Conservation (phyloP, 2,888 invertebrate genomes). For the Capitulum mitella region DNA sequence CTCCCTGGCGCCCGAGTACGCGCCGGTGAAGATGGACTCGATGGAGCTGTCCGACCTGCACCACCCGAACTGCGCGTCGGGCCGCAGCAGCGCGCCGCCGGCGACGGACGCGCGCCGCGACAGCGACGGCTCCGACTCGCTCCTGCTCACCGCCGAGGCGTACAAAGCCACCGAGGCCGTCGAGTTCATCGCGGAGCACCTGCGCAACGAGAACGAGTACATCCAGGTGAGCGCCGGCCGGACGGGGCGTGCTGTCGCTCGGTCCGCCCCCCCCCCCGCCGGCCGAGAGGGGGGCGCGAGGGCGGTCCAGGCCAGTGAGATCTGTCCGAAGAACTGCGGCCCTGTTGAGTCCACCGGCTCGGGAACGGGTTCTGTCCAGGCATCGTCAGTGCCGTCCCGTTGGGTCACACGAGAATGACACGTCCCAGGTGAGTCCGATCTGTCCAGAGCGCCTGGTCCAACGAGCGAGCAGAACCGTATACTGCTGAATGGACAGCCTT, state of each 20-base stretch:
- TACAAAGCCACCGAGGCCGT: conserved; percentile 71
- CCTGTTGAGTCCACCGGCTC: neutral
- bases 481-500: too few species aligned
- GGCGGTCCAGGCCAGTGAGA: too few species aligned
- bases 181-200: conserved; percentile 95
- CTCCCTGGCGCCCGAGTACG: conserved; percentile 61
- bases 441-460: too few species aligned
- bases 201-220: conserved; percentile 95
- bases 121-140: conserved; percentile 84
- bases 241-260: neutral
- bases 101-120: conserved; percentile 67
- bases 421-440: too few species aligned
- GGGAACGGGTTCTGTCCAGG: neutral
- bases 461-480: too few species aligned
- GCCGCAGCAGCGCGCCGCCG: conserved; percentile 50
- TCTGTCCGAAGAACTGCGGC: neutral
- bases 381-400: too few species aligned
- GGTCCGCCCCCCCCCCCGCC: too few species aligned
- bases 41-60: conserved; percentile 91
- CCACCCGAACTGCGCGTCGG: conserved; percentile 92
- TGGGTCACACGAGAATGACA: too few species aligned
- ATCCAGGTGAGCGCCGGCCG: conserved; percentile 74
- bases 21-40: conserved; percentile 80
- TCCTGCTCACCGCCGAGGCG: conserved; percentile 84
- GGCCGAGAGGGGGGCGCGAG: too few species aligned